These are phyloP conservation scores for Parazoanthus atlanticus DNA, from an alignment of 92 coral and sea anemone species.

Conservation along the genomic window DNA sequence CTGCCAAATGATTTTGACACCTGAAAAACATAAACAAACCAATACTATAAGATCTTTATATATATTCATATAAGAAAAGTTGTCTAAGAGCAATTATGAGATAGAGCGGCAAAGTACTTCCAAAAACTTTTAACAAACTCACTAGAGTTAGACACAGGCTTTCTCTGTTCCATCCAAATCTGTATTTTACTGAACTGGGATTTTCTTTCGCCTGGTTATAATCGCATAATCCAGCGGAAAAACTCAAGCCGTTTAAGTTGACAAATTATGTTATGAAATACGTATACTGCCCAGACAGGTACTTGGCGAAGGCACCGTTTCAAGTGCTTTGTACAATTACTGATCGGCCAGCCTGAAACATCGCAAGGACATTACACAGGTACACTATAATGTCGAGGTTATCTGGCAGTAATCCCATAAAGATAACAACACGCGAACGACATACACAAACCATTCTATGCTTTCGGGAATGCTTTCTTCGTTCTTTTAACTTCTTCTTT, in stretches of 20 bases:
- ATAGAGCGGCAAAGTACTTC: not conserved
- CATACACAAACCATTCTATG: not conserved
- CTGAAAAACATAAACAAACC: not conserved
- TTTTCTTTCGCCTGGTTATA: too few relatives aligned
- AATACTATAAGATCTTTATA: too few relatives aligned
- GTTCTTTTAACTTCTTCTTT: too few relatives aligned
- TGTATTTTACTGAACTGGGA: not conserved
- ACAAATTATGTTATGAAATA: too few relatives aligned
- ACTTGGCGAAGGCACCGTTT: not conserved
- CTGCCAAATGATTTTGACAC: not conserved
- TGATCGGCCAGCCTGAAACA: not conserved
- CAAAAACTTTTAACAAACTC: too few relatives aligned
- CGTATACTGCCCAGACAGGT: not conserved
- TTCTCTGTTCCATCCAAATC: not conserved
- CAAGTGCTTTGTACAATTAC: not conserved
- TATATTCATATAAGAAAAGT: not conserved
- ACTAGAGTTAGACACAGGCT: not conserved
- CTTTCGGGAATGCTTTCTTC: too few relatives aligned
- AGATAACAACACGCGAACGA: not conserved
- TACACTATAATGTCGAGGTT: not conserved
- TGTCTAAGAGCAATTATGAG: too few relatives aligned
- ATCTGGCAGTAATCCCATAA: not conserved
- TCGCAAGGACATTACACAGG: not conserved
- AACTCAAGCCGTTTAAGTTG: not conserved
- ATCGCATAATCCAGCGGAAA: not conserved